Percentiles rank a stretch among this genome's conserved stretches.
phyloP scores from a whole-genome alignment of 1,140 invertebrate genomes.

The Pollicipes pollicipes region DNA sequence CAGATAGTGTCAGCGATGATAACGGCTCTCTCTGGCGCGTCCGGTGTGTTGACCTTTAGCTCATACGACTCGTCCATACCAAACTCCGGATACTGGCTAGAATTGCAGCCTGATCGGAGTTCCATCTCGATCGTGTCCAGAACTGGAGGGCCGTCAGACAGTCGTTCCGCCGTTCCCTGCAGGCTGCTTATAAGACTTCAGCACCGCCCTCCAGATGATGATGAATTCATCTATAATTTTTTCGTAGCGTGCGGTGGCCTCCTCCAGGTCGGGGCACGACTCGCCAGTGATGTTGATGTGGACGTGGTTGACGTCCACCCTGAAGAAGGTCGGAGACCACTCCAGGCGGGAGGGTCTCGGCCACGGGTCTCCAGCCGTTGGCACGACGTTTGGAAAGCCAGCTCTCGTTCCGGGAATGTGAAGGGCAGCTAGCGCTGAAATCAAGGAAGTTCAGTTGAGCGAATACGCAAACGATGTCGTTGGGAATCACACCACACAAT shows the following conservation, averaged over 20 bases:
- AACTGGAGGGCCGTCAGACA: slow-evolving; percentile 25
- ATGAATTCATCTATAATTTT: no score
- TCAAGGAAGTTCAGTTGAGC: no score
- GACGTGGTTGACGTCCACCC: slow-evolving; percentile 21
- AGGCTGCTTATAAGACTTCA: no score
- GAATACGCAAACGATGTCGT: no score
- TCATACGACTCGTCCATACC: no score
- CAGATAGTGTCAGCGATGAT: slow-evolving; percentile 21
- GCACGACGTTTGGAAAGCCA: slow-evolving; percentile 22
- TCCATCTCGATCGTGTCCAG: slow-evolving; percentile 33
- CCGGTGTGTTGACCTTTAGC: slow-evolving; percentile 12
- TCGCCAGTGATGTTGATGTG: slow-evolving; percentile 15
- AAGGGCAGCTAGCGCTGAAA: no score
- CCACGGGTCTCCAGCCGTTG: slow-evolving; percentile 30
- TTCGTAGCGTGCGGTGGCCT: no score
- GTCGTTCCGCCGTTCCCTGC: no score
- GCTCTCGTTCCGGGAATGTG: no score
- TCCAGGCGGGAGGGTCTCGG: slow-evolving; percentile 22
- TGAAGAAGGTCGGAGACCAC: slow-evolving; percentile 18
- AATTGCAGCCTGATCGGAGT: slow-evolving; percentile 34
- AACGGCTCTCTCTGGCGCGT: slow-evolving; percentile 12
- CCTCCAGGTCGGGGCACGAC: neutral
- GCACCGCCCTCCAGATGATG: no score
- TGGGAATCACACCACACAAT: no score
- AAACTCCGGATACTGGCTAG: slow-evolving; percentile 23